phyloP scores from a whole-genome alignment of 37 sponge, comb jelly and placozoan species.

The Axinella damicornis region DNA sequence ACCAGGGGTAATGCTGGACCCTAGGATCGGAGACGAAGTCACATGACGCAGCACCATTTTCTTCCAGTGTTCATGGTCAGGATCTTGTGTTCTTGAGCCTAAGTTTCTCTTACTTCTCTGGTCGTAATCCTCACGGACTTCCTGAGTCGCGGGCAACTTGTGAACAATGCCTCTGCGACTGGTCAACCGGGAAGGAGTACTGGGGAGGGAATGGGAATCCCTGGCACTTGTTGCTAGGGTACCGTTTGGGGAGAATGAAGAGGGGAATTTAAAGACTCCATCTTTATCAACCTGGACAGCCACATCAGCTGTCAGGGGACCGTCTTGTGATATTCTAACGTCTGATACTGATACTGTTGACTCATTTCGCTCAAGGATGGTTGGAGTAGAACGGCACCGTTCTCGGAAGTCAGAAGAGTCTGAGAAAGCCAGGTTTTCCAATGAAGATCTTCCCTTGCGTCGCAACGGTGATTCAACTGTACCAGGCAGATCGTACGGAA shows the following conservation, averaged over 20 bases:
- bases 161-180: not conserved
- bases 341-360: constrained; percentile 1
- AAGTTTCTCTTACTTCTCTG: too few species aligned
- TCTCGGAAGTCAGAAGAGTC: not conserved
- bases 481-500: constrained; percentile 57
- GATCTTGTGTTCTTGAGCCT: too few species aligned
- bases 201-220: not conserved
- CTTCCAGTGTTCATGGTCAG: too few species aligned
- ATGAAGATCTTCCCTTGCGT: not conserved
- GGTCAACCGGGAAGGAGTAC: not conserved
- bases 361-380: constrained; percentile 19
- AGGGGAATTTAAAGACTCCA: not conserved
- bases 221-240: not conserved
- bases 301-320: constrained; percentile 6
- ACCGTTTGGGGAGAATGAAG: not conserved
- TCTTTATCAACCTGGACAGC: constrained; percentile 5
- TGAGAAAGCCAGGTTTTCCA: not conserved
- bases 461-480: not conserved
- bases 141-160: not conserved
- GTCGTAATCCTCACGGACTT: too few species aligned
- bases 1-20: too few species aligned
- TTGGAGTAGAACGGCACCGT: constrained; percentile 14
- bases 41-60: too few species aligned
- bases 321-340: not conserved
- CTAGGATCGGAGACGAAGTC: too few species aligned